A percentile compares a stretch with the other conserved stretches of the same genome.
phyloP scores from a whole-genome alignment of 2,888 invertebrate species.

The Philereme transversata region DNA sequence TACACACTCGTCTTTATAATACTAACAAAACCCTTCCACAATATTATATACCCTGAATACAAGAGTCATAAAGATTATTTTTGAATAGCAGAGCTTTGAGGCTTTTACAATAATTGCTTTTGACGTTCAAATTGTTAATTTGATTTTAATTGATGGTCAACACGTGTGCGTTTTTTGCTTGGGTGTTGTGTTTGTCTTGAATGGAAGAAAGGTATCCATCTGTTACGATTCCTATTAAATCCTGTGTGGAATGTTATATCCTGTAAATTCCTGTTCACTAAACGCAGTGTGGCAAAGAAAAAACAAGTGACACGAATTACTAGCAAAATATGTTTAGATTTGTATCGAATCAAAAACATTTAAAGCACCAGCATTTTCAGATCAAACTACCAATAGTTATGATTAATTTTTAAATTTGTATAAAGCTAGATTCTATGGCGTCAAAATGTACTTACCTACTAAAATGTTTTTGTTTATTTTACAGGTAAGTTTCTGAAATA shows the following conservation, averaged over 20 bases:
- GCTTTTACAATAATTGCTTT: slow-evolving; percentile 53
- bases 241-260: not conserved
- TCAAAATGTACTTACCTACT: too few species aligned
- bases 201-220: not conserved
- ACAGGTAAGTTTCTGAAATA: slow-evolving; percentile 16
- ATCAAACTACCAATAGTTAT: too few species aligned
- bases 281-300: too few species aligned
- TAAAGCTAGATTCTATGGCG: too few species aligned
- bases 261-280: too few species aligned
- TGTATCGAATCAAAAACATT: too few species aligned
- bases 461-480: slow-evolving; percentile 7
- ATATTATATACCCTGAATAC: slow-evolving; percentile 8
- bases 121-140: slow-evolving; percentile 66
- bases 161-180: slow-evolving; percentile 47
- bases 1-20: slow-evolving; percentile 60
- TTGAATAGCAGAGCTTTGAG: not conserved
- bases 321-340: too few species aligned
- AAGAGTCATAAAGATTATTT: slow-evolving; percentile 6
- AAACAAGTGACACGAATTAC: too few species aligned
- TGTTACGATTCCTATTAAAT: not conserved
- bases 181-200: slow-evolving; percentile 5
- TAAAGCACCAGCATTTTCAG: too few species aligned
- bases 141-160: slow-evolving; percentile 67
- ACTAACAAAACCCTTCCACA: slow-evolving; percentile 19
- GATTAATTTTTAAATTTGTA: too few species aligned